Percentiles rank a stretch among this genome's conserved stretches.
These are phyloP conservation scores for Vulpes ferrilata DNA, from an alignment of 2,113 vertebrate species.

Conservation along the genomic window DNA sequence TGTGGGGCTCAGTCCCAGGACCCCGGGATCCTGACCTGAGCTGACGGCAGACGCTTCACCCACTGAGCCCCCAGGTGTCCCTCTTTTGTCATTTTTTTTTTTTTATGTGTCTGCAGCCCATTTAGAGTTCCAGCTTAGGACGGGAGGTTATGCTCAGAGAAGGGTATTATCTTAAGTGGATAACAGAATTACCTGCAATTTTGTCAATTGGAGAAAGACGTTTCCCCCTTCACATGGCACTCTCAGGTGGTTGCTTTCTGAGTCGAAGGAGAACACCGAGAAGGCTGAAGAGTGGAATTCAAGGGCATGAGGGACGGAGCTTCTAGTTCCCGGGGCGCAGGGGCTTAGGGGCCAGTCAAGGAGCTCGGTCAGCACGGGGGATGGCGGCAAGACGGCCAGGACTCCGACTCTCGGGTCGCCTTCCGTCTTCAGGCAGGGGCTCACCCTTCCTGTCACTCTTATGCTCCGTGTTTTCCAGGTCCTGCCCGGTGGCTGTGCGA, in stretches of 20 bases:
- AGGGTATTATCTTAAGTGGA: constrained; percentile 66
- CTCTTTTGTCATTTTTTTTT: too few relatives aligned
- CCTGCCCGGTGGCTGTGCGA: not conserved
- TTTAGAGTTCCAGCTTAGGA: constrained; percentile 38
- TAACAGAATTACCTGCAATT: constrained; percentile 64
- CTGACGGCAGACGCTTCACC: too few relatives aligned
- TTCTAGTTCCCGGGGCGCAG: not conserved
- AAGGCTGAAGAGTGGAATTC: not conserved
- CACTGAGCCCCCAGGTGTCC: too few relatives aligned
- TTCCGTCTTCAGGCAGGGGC: not conserved
- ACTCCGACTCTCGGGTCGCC: not conserved
- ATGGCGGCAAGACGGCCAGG: not conserved
- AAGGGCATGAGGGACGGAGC: not conserved
- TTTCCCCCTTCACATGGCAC: not conserved
- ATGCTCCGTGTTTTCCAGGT: not conserved
- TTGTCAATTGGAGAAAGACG: constrained; percentile 37
- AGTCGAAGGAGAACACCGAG: not conserved
- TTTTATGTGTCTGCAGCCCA: not conserved
- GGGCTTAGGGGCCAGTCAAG: not conserved
- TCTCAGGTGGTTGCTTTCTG: constrained; percentile 49
- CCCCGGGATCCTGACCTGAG: too few relatives aligned
- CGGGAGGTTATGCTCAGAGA: constrained; percentile 2
- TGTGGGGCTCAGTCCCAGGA: too few relatives aligned
- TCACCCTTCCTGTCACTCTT: not conserved
- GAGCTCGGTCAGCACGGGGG: not conserved